Conservation (phyloP, 2,888 invertebrate genomes). For the Chouioia cunea region DNA sequence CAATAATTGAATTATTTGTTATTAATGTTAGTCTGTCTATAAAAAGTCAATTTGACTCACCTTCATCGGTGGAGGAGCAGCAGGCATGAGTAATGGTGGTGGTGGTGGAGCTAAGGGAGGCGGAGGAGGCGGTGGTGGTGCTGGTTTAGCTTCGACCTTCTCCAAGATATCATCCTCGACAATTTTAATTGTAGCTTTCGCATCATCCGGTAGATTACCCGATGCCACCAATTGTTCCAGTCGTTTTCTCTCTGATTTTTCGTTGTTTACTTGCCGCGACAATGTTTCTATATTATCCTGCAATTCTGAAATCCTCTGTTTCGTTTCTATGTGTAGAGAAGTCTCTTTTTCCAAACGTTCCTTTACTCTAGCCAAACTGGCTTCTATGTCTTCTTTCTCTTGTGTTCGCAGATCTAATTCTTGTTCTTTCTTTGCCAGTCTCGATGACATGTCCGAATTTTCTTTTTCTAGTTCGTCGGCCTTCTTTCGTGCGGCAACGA, state of each 20-base stretch:
- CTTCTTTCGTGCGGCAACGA: slow-evolving; percentile 87
- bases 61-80: slow-evolving; percentile 72
- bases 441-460: slow-evolving; percentile 87
- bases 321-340: slow-evolving; percentile 87
- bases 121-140: slow-evolving; percentile 74
- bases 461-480: slow-evolving; percentile 91
- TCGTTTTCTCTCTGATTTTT: slow-evolving; percentile 84
- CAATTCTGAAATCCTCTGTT: slow-evolving; percentile 79
- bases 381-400: slow-evolving; percentile 93
- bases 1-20: no score
- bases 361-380: slow-evolving; percentile 83
- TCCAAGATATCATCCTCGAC: slow-evolving; percentile 65
- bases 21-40: no score
- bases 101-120: slow-evolving; percentile 74
- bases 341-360: slow-evolving; percentile 92
- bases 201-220: slow-evolving; percentile 93
- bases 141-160: slow-evolving; percentile 63
- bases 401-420: slow-evolving; percentile 90
- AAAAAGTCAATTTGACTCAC: slow-evolving; percentile 48
- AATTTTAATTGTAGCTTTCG: slow-evolving; percentile 76
- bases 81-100: slow-evolving; percentile 73
- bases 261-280: slow-evolving; percentile 76
- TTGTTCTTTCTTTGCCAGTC: slow-evolving; percentile 91
- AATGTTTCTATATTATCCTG: slow-evolving; percentile 71
- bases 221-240: slow-evolving; percentile 89